A percentile compares a stretch with the other conserved stretches of the same genome.
Evolutionary conservation across 1,140 invertebrate genomes (phyloP).

Genomic region (Plodia interpunctella): DNA sequence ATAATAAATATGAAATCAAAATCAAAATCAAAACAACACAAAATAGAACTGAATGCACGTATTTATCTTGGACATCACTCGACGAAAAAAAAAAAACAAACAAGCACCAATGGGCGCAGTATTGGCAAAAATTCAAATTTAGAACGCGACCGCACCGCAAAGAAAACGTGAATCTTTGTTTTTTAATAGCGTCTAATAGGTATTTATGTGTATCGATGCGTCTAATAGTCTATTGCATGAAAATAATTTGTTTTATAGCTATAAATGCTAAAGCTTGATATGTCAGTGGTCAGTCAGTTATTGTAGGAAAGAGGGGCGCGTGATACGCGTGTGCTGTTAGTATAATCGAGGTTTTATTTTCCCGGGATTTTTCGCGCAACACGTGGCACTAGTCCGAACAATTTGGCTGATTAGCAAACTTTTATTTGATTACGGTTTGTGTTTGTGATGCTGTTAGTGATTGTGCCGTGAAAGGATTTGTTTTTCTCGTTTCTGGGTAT

Average conservation of each 20-base stretch:
- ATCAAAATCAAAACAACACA: too few species aligned
- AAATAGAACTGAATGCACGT: neutral
- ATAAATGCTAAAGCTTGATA: slow-evolving; percentile 31
- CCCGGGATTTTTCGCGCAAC: slow-evolving; percentile 33
- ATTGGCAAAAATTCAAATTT: slow-evolving; percentile 30
- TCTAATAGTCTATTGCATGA: slow-evolving; percentile 36
- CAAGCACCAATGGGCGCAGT: neutral
- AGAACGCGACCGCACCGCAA: slow-evolving; percentile 18
- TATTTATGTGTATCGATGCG: slow-evolving; percentile 46
- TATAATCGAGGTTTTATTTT: slow-evolving; percentile 39
- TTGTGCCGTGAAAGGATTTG: neutral
- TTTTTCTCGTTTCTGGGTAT: neutral
- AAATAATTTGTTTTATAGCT: slow-evolving; percentile 65
- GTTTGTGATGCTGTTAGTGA: slow-evolving; percentile 19
- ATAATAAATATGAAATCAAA: too few species aligned
- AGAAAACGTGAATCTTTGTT: slow-evolving; percentile 16
- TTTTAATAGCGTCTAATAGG: slow-evolving; percentile 25
- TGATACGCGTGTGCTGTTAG: slow-evolving; percentile 27
- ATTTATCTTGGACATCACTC: neutral
- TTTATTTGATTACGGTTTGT: slow-evolving; percentile 9
- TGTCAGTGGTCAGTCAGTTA: slow-evolving; percentile 56
- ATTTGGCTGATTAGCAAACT: slow-evolving; percentile 31
- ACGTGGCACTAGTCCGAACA: slow-evolving; percentile 47
- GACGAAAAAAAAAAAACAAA: slow-evolving; percentile 3
- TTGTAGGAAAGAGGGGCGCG: slow-evolving; percentile 53